phyloP scores from a whole-genome alignment of 2,797 vertebrate species.

The Novumbra hubbsi region DNA sequence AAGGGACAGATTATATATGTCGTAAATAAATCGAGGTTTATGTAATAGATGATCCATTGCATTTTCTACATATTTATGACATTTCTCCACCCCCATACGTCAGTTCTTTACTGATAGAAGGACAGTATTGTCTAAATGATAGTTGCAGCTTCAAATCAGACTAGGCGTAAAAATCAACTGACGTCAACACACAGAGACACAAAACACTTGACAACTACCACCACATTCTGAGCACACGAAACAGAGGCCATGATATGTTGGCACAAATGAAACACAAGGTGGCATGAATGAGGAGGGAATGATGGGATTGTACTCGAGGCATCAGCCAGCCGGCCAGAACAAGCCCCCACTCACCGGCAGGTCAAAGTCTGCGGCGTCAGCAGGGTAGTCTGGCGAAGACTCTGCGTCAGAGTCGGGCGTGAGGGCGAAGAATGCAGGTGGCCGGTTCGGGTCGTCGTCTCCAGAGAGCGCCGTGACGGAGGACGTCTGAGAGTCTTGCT shows the following conservation, averaged over 20 bases:
- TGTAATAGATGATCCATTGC: too few species aligned
- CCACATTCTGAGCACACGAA: background rate
- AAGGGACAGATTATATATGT: too few species aligned
- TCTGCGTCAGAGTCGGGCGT: constrained; percentile 49
- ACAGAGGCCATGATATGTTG: background rate
- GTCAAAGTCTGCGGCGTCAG: constrained; percentile 58
- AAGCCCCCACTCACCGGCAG: constrained; percentile 67
- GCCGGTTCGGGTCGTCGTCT: constrained; percentile 33
- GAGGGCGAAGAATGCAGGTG: constrained; percentile 14
- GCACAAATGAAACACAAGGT: background rate
- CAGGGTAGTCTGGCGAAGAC: constrained; percentile 54
- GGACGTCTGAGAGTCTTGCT: constrained; percentile 21
- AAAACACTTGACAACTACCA: background rate
- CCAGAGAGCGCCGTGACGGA: constrained; percentile 38
- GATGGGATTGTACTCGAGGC: background rate
- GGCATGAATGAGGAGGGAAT: background rate
- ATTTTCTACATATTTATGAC: too few species aligned
- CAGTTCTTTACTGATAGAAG: too few species aligned
- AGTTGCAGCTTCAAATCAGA: background rate
- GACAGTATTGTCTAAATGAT: too few species aligned
- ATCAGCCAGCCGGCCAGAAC: background rate
- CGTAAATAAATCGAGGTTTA: too few species aligned
- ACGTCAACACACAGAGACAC: background rate
- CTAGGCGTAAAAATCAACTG: background rate
- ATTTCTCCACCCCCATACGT: too few species aligned